These are phyloP conservation scores for Synergus laeviventris DNA, from an alignment of 2,888 invertebrate genomes.

Conservation along the genomic window DNA sequence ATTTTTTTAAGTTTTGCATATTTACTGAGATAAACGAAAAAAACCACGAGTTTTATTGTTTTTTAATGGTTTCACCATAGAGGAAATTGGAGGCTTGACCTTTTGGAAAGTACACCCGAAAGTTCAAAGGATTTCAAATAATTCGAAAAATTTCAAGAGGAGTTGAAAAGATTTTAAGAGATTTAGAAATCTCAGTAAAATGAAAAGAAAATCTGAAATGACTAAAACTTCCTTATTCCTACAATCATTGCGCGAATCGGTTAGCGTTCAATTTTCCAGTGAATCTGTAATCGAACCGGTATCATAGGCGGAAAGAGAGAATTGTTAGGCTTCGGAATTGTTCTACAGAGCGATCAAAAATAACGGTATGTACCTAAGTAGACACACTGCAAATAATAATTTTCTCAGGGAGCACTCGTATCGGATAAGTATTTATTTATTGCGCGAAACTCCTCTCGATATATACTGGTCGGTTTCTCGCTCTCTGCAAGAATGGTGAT, in stretches of 20 bases:
- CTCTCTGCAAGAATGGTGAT: conserved; percentile 25
- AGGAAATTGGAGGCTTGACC: no score
- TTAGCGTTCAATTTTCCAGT: conserved; percentile 39
- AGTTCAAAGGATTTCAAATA: no score
- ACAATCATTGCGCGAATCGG: conserved; percentile 27
- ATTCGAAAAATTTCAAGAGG: no score
- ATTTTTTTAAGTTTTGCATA: no score
- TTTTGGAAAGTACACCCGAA: no score
- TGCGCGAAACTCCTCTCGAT: conserved; percentile 35
- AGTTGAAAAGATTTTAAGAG: no score
- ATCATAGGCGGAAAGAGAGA: conserved; percentile 20
- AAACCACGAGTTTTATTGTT: no score
- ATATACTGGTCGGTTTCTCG: conserved; percentile 13
- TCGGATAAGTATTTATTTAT: conserved; percentile 38
- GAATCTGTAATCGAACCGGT: conserved; percentile 36
- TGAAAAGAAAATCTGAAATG: background rate
- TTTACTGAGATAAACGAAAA: no score
- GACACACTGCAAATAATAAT: conserved; percentile 34
- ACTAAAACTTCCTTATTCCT: conserved; percentile 17
- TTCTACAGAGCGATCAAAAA: conserved; percentile 34
- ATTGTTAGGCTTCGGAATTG: background rate
- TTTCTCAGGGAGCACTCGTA: conserved; percentile 25
- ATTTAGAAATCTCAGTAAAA: no score
- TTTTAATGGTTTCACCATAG: no score
- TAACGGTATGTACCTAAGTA: conserved; percentile 39